Evolutionary conservation across 2,888 invertebrate species (phyloP).

Genomic region (Drosophila recens): DNA sequence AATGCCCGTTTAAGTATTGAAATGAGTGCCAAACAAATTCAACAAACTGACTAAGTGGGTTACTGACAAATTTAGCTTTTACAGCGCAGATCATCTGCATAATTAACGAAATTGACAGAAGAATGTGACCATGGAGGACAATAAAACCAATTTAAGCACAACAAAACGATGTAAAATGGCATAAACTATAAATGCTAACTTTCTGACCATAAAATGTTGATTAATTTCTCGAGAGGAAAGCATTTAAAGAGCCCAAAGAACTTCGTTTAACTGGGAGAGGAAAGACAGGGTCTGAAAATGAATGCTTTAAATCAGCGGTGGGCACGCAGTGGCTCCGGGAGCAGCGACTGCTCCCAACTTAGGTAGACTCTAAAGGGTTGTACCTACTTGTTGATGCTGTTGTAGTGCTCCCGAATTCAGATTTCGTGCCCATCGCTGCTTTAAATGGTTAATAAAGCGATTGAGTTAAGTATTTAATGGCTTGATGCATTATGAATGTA

Average conservation of each 20-base stretch:
- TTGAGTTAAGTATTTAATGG: conserved; percentile 6
- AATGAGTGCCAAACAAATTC: not conserved
- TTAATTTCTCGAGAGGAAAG: not conserved
- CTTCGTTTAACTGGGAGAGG: not conserved
- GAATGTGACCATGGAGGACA: conserved; percentile 4
- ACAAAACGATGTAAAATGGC: not conserved
- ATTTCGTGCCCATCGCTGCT: too few relatives aligned
- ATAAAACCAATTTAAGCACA: not conserved
- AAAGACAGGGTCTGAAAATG: not conserved
- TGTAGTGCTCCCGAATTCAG: too few relatives aligned
- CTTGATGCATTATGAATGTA: not conserved
- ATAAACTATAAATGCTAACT: not conserved
- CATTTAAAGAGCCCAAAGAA: too few relatives aligned
- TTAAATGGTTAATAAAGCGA: conserved; percentile 11
- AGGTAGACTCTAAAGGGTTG: too few relatives aligned
- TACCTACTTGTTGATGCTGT: too few relatives aligned
- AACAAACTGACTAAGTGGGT: not conserved
- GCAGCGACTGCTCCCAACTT: too few relatives aligned
- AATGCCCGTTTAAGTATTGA: not conserved
- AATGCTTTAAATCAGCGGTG: not conserved
- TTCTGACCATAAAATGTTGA: conserved; percentile 2
- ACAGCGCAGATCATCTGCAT: not conserved
- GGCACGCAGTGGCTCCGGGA: too few relatives aligned
- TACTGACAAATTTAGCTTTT: not conserved
- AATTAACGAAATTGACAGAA: not conserved